Evolutionary conservation across 2,797 vertebrate species (phyloP), one percentile per base, ranked within the genome.

Genomic region (Iguana delicatissima): DNA sequence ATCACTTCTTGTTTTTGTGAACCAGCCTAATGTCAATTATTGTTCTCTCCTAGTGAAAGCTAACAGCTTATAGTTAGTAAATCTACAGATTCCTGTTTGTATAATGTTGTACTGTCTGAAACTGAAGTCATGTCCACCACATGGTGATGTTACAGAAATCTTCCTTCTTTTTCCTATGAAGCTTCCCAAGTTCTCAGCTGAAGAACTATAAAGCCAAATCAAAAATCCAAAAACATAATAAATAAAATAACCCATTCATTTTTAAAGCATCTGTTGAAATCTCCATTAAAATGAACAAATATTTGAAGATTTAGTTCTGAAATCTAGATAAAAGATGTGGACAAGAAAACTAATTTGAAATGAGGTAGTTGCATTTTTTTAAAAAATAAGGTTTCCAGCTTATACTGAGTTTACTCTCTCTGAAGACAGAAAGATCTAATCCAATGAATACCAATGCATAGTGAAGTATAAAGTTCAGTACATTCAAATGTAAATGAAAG

Each of bases 401-500:
- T 69, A 92, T 90, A 92, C 84, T 79, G 50, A 57, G 90, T 32
- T 82, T 86, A 24, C 73, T 81, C 4, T 35, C 94, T 95, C 64
- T 89, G 29, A 24, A 80, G 55, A 13, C 79, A 93, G 89, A 89
- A 92, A 59, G 79, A 32, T 87, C 92, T 81, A 90, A 88, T 94
- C 93, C 67, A 81, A 9, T 92, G 91, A 90, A 87, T 85, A 24
- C 1, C 0, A 0, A 86, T 86, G 85, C 87, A 14, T 6, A 52
- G 50, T 62, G 74, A 72, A 92, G 46, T 83, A 50, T 76, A 77
- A 82, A 87, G 90, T 69, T 12, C 38, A 26, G 6, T 3, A 85
- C 73, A 94, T 96, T 95, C 79, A 94, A 91, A 95, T 95, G 91
- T 87, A 96, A 94, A 94, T 93, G 18, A 20, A 74, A 90, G 87